Evolutionary conservation across 2,797 vertebrate species (phyloP), one percentile per base, ranked within the genome.

Genomic region (Gallinago stenura): DNA sequence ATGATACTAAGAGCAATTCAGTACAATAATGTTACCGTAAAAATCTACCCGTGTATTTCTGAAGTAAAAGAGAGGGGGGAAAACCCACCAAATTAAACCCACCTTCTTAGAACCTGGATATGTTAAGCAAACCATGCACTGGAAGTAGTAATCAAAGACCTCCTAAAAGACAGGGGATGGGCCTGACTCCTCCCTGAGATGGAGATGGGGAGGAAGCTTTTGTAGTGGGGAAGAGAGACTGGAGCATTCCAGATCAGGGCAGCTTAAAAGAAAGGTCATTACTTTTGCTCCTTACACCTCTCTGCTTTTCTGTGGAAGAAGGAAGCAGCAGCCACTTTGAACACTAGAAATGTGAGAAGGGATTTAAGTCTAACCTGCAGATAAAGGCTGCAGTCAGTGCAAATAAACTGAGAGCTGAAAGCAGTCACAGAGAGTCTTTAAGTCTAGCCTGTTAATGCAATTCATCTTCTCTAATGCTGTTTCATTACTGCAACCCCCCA

Each of bases 1-100:
- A 10, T 20, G 31, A n/a, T 17, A 46, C 22, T 16, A 28, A 73
- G 22, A 54, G 39, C 31, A 60, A 53, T 26, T 54, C 12, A 37
- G 24, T 54, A 41, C 0, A 1, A 60, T 24, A 31, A 30, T 33
- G n/a, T 65, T 71, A 15, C 53, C 54, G 13, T 6, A 8, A 78
- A 54, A 25, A 70, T 76, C 58, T 50, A n/a, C 26, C 14, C 9
- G 48, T 20, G 28, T 41, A 35, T 39, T 75, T 79, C 68, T n/a
- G 51, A 26, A 64, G 16, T 14, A 22, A 22, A 61, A 46, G 18
- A 30, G 22, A 18, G 22, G 10, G 7, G 41, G 16, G 15, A 48
- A 9, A 22, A 3, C 0, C 11, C 3, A 56, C 13, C 3, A 56
- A 72, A 64, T 6, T 22, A 21, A 57, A 28, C 3, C 12, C 25